Evolutionary conservation across 2,113 vertebrate genomes (phyloP).

Genomic region (Struthio camelus): DNA sequence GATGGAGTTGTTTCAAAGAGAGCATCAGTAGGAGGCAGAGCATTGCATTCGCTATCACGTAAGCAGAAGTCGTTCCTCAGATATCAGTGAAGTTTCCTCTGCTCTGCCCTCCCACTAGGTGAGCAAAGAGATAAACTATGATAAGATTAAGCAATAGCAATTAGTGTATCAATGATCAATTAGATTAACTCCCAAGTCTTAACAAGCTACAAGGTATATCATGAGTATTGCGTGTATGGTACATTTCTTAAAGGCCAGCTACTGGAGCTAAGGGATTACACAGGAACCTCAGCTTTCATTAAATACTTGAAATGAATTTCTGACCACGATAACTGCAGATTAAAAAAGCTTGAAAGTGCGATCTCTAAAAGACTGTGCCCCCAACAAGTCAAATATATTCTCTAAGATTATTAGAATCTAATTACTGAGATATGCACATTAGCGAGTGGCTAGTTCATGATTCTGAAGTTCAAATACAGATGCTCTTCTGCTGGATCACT

Average conservation of each 20-base stretch:
- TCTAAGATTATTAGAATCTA: background rate
- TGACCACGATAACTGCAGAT: background rate
- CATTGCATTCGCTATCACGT: fast-evolving
- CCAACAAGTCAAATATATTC: background rate
- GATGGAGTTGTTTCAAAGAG: background rate
- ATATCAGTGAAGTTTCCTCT: background rate
- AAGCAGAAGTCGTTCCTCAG: background rate
- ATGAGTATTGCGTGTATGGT: fast-evolving
- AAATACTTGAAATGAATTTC: background rate
- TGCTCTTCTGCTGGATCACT: background rate
- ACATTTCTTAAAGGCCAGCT: background rate
- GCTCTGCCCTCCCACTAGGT: background rate
- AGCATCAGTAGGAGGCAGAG: background rate
- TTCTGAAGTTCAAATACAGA: background rate
- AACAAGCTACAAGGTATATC: background rate
- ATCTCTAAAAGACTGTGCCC: background rate
- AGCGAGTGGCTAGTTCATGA: background rate
- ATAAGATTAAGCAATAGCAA: background rate
- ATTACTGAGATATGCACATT: fast-evolving
- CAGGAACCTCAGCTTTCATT: background rate
- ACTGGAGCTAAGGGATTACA: background rate
- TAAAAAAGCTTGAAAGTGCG: background rate
- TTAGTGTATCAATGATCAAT: background rate
- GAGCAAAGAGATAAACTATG: background rate
- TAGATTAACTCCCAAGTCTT: background rate